A percentile compares a stretch with the other conserved stretches of the same genome.
phyloP scores from a whole-genome alignment of 2,797 vertebrate genomes.

The Champsocephalus gunnari region DNA sequence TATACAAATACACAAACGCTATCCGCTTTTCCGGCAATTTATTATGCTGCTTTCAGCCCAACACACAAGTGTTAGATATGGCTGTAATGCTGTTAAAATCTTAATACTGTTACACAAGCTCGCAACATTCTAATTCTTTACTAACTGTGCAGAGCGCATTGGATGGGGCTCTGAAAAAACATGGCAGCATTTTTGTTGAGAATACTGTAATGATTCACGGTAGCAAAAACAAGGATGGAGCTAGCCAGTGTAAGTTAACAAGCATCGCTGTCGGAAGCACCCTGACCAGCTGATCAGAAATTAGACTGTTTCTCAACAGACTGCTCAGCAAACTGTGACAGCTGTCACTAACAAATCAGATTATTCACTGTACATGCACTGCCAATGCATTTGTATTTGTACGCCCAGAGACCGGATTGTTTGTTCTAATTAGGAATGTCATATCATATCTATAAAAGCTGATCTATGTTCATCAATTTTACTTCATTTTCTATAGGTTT shows the following conservation, averaged over 20 bases:
- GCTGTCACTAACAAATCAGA: slow-evolving; percentile 40
- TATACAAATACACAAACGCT: slow-evolving; percentile 51
- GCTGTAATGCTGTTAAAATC: slow-evolving; percentile 75
- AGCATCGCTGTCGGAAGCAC: slow-evolving; percentile 15
- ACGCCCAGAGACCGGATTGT: background rate
- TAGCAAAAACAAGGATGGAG: slow-evolving; percentile 28
- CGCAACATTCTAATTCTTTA: slow-evolving; percentile 68
- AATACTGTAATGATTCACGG: slow-evolving; percentile 17
- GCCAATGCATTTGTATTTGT: slow-evolving; percentile 9
- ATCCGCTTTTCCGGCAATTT: slow-evolving; percentile 77
- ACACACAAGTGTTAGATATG: slow-evolving; percentile 70
- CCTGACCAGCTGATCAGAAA: slow-evolving; percentile 39
- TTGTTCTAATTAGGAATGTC: background rate
- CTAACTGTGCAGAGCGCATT: slow-evolving; percentile 36
- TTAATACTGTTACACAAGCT: slow-evolving; percentile 74
- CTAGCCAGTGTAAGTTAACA: slow-evolving; percentile 22
- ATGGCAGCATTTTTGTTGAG: slow-evolving; percentile 29
- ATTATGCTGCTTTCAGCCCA: slow-evolving; percentile 68
- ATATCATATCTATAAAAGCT: background rate
- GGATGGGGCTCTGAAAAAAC: slow-evolving; percentile 31
- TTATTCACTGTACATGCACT: slow-evolving; percentile 28
- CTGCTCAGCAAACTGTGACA: slow-evolving; percentile 36
- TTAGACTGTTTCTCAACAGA: slow-evolving; percentile 39
- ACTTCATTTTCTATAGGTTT: background rate
- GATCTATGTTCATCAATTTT: background rate